Percentiles rank a stretch among this genome's conserved stretches.
Conservation (phyloP, 1,140 invertebrate genomes). For the Dendrolimus punctatus region DNA sequence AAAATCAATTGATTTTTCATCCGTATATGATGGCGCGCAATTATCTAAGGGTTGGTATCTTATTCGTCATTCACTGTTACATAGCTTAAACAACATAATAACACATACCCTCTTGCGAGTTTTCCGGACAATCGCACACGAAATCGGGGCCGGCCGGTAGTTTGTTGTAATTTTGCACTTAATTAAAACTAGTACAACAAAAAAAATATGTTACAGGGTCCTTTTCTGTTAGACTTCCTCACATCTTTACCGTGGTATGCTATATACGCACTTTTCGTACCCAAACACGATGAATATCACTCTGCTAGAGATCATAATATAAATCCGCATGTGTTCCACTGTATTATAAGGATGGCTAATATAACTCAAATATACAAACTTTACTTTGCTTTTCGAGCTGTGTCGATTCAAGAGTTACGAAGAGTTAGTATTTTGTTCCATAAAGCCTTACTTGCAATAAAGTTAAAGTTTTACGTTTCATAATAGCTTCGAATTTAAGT, state of each 20-base stretch:
- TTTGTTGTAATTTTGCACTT: no score
- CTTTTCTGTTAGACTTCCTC: constrained; percentile 52
- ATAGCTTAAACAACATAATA: no score
- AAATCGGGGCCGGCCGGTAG: no score
- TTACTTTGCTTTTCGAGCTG: constrained; percentile 47
- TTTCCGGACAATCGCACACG: no score
- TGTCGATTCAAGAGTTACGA: constrained; percentile 51
- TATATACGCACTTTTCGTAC: constrained; percentile 43
- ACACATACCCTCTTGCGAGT: no score
- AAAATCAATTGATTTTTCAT: constrained; percentile 66
- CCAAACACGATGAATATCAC: constrained; percentile 48
- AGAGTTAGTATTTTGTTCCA: constrained; percentile 23
- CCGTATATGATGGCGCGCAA: constrained; percentile 63
- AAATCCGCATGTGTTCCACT: constrained; percentile 47
- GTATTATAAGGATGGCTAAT: constrained; percentile 48
- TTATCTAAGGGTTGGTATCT: constrained; percentile 45
- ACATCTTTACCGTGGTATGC: constrained; percentile 64
- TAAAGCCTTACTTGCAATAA: no score
- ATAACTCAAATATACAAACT: constrained; percentile 59
- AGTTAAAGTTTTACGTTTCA: no score
- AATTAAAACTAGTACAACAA: no score
- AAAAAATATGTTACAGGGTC: constrained; percentile 29
- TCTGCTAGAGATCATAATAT: constrained; percentile 29
- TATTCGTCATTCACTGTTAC: no score
- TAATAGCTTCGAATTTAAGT: no score